Evolutionary conservation across 2,797 vertebrate genomes (phyloP).

Genomic region (Argentina silus): DNA sequence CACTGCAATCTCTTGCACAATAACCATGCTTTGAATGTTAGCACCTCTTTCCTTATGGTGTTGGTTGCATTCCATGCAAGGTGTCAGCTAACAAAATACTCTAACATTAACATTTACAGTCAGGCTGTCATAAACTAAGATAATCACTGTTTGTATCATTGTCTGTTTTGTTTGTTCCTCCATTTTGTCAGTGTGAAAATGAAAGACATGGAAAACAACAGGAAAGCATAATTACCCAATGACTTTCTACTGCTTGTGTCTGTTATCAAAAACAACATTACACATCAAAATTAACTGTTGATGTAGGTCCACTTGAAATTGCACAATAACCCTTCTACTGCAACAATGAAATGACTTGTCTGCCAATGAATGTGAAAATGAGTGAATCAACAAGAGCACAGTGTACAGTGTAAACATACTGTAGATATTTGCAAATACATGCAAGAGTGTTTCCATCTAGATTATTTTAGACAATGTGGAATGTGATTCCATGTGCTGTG

Average conservation of each 20-base stretch:
- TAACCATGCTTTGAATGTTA: constrained; percentile 62
- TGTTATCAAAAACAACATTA: no score
- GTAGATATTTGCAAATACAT: no score
- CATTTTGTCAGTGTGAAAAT: no score
- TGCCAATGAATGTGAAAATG: background rate
- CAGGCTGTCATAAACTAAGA: background rate
- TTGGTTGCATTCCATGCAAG: constrained; percentile 53
- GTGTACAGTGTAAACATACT: background rate
- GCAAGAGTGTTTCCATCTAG: background rate
- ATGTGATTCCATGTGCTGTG: constrained; percentile 8
- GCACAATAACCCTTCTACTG: background rate
- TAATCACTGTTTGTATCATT: background rate
- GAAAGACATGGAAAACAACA: no score
- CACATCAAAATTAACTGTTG: background rate
- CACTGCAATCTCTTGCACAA: constrained; percentile 40
- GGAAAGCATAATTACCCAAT: no score
- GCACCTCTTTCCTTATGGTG: constrained; percentile 50
- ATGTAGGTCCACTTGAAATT: no score
- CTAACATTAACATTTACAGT: constrained; percentile 20
- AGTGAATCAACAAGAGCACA: background rate
- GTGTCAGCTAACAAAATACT: constrained; percentile 52
- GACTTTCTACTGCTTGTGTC: no score
- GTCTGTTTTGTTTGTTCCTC: no score
- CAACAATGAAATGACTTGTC: background rate
- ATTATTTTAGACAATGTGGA: constrained; percentile 15